A percentile compares a stretch with the other conserved stretches of the same genome.
Evolutionary conservation across 2,888 invertebrate species (phyloP).

Genomic region (Argyresthia goedartella): DNA sequence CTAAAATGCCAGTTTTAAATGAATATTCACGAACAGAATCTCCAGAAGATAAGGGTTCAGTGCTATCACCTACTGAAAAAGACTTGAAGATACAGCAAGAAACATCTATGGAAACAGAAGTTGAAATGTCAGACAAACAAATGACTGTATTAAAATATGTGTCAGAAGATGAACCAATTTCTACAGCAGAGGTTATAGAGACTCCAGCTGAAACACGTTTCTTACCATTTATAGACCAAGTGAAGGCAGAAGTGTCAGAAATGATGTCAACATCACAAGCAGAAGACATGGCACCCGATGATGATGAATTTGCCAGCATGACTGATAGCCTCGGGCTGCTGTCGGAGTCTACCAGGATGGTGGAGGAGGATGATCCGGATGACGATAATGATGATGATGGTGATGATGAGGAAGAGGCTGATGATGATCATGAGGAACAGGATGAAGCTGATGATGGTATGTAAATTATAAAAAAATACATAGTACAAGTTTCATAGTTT

Average conservation of each 20-base stretch:
- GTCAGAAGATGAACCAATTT: background rate
- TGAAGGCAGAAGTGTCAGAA: conserved; percentile 11
- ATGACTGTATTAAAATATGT: background rate
- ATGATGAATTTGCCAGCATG: conserved; percentile 20
- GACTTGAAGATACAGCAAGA: too few relatives aligned
- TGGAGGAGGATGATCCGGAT: conserved; percentile 35
- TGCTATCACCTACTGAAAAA: too few relatives aligned
- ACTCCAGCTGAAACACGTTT: too few relatives aligned
- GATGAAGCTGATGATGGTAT: conserved; percentile 30
- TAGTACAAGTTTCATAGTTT: background rate
- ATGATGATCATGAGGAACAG: conserved; percentile 22
- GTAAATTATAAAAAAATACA: background rate
- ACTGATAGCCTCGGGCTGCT: conserved; percentile 48
- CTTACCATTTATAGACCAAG: conserved; percentile 2
- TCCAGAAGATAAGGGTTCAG: too few relatives aligned
- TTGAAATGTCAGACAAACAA: too few relatives aligned
- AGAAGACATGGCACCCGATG: background rate
- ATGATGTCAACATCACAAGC: background rate
- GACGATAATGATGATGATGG: conserved; percentile 40
- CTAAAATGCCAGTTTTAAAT: too few relatives aligned
- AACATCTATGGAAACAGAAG: too few relatives aligned
- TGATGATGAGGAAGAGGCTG: conserved; percentile 25
- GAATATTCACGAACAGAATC: too few relatives aligned
- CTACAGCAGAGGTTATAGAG: background rate
- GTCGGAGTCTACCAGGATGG: conserved; percentile 44